Evolutionary conservation across 2,113 vertebrate genomes (phyloP).

Genomic region (Diphyllodes magnificus): DNA sequence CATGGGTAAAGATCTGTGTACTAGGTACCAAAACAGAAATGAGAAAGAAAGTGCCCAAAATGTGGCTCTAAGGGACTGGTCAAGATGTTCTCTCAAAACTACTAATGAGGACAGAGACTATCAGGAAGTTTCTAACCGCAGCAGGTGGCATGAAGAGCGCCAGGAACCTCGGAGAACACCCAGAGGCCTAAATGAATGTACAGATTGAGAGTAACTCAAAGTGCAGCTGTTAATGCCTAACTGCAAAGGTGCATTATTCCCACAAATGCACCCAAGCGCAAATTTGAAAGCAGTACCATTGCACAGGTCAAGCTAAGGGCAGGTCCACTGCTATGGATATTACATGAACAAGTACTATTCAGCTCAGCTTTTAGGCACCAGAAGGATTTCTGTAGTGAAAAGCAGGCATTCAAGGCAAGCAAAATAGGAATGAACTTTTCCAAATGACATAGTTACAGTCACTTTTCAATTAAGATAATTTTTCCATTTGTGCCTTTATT

Average conservation of each 20-base stretch:
- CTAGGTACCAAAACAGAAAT: background rate
- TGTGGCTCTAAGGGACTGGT: background rate
- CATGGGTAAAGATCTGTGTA: background rate
- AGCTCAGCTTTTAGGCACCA: background rate
- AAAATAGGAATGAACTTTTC: background rate
- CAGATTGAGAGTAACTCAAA: background rate
- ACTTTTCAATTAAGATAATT: background rate
- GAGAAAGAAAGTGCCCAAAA: background rate
- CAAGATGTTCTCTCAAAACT: background rate
- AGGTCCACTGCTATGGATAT: background rate
- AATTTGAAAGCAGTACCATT: background rate
- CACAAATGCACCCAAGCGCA: background rate
- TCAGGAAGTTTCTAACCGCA: background rate
- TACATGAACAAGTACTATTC: background rate
- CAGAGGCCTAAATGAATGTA: background rate
- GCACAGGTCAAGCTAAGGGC: background rate
- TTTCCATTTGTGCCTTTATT: background rate
- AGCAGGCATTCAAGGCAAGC: background rate
- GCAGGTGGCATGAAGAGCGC: background rate
- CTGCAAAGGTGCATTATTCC: background rate
- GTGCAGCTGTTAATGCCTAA: constrained; percentile 29
- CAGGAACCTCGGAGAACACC: background rate
- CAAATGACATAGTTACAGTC: background rate
- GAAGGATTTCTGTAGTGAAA: background rate
- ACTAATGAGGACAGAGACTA: background rate